Evolutionary conservation across 1,140 invertebrate species (phyloP), one percentile per base, ranked within the genome.

Genomic region (Drosophila bifasciata): DNA sequence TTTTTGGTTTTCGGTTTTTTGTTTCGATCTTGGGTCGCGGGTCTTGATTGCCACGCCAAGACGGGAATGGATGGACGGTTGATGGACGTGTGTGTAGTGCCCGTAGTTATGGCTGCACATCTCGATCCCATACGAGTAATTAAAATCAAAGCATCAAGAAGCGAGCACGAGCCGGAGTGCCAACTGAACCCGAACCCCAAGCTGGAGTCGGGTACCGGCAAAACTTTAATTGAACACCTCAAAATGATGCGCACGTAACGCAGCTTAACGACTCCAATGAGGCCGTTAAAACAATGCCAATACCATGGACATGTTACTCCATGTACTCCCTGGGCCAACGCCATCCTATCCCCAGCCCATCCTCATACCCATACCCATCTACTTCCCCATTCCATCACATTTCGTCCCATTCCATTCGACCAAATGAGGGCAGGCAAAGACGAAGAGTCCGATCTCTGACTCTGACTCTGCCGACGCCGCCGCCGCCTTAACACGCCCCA

Each of bases 241-340:
- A 72, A 88, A 88, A 88, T 88, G 83, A 88, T 83, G 83, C 70
- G 83, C 83, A 88, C 83, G 83, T 88, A 88, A 88, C 76, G 77
- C 79, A 88, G 75, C 80, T 88, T 88, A 83, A 79, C 83, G 85
- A 71, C 67, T 62, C 59, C 76, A 83, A 79, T 79, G 76, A 76
- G 76, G 77, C 79, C 60, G 56, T 51, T 41, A 74, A 74, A 68
- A 85, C 76, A 86, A 85, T 86, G 81, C 59, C 55, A 57, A 59
- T 61, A 50, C 70, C 57, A 43, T 39, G 48, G 23, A 53, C 60
- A 68, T 73, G 63, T 61, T 44, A n/a, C 39, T 40, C 32, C 49
- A 67, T 60, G 52, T 76, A 57, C 61, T 41, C 52, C 32, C 32
- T 36, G 32, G 32, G 3, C 11, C 32, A 36, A 36, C 32, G 32